These are phyloP conservation scores for Clarias laeviceps DNA, from an alignment of 2,797 vertebrate species.

Conservation along the genomic window DNA sequence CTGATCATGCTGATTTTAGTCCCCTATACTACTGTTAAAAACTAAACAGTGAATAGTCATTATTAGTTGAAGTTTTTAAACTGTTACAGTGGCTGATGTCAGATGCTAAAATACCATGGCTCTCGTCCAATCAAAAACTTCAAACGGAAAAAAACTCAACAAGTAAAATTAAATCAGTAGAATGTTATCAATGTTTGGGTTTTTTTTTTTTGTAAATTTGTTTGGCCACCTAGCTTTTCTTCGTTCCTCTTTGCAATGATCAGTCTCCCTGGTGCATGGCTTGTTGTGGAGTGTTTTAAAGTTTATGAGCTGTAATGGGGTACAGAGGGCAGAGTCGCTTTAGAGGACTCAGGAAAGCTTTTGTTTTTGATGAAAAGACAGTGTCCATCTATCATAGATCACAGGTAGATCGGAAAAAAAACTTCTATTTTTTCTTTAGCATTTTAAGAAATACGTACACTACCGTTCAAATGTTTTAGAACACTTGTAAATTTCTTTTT, in stretches of 20 bases:
- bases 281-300: slow-evolving; percentile 97
- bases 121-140: slow-evolving; percentile 22
- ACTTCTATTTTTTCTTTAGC: neutral
- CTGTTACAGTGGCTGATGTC: slow-evolving; percentile 30
- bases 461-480: too few species aligned
- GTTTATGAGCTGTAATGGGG: slow-evolving; percentile 99
- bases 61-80: slow-evolving; percentile 54
- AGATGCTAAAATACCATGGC: slow-evolving; percentile 19
- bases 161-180: slow-evolving; percentile 15
- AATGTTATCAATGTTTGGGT: slow-evolving; percentile 46
- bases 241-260: slow-evolving; percentile 69
- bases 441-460: neutral
- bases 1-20: slow-evolving; percentile 72
- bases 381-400: slow-evolving; percentile 57
- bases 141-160: neutral
- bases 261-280: slow-evolving; percentile 89
- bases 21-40: slow-evolving; percentile 20
- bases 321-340: slow-evolving; percentile 91
- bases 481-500: too few species aligned
- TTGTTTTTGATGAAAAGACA: slow-evolving; percentile 89
- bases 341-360: slow-evolving; percentile 90
- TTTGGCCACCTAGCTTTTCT: slow-evolving; percentile 69
- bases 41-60: slow-evolving; percentile 9
- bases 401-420: neutral
- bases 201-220: slow-evolving; percentile 56